These are phyloP conservation scores for Temnothorax longispinosus DNA, from an alignment of 1,140 invertebrate genomes.

Conservation along the genomic window DNA sequence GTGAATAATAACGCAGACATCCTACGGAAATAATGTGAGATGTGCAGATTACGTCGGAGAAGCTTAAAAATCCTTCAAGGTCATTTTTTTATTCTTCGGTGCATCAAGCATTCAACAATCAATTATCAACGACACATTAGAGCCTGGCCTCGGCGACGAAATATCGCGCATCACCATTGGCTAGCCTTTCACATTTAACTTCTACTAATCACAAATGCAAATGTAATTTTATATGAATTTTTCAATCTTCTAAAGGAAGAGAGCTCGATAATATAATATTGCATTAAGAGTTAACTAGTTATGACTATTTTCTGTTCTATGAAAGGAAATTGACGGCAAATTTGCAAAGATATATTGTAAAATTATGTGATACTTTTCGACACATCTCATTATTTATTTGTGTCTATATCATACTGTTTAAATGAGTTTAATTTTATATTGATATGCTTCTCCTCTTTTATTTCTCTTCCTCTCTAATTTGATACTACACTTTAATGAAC, in stretches of 20 bases:
- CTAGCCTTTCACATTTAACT: conserved; percentile 17
- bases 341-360: neutral
- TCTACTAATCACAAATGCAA: conserved; percentile 5
- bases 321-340: neutral
- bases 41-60: neutral
- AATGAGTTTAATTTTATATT: neutral
- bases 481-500: neutral
- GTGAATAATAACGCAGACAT: neutral
- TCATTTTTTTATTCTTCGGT: conserved; percentile 1
- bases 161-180: neutral
- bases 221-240: neutral
- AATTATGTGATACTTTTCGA: neutral
- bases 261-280: neutral
- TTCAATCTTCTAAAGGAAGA: neutral
- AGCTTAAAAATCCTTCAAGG: conserved; percentile 4
- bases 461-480: neutral
- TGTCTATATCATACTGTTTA: neutral
- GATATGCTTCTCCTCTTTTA: neutral
- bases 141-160: conserved; percentile 14
- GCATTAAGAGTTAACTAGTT: neutral
- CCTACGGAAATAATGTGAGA: neutral
- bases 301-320: neutral
- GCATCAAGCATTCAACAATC: conserved; percentile 49
- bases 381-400: neutral
- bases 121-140: conserved; percentile 33